Conservation (phyloP, 1,140 invertebrate species). For the Nephila pilipes region DNA sequence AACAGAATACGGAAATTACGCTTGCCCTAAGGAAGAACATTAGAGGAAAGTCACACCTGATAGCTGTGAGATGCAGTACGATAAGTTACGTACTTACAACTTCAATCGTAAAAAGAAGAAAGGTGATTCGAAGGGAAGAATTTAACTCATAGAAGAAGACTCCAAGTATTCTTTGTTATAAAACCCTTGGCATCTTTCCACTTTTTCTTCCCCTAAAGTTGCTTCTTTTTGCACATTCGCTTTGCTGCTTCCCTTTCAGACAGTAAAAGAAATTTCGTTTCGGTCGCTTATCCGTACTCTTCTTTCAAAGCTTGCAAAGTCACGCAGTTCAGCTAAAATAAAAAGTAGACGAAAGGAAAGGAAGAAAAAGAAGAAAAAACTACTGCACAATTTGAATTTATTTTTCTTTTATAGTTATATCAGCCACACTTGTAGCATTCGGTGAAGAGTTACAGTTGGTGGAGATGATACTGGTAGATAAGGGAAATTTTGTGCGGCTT, state of each 20-base stretch:
- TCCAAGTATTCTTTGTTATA: conserved; percentile 46
- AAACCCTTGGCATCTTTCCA: conserved; percentile 61
- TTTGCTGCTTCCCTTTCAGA: conserved; percentile 23
- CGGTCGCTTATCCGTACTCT: conserved; percentile 29
- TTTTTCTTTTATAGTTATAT: conserved; percentile 28
- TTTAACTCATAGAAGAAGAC: conserved; percentile 40
- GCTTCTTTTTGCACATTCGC: conserved; percentile 5
- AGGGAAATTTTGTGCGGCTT: not conserved
- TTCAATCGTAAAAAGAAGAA: conserved; percentile 53
- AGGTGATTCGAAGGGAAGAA: not conserved
- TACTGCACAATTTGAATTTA: conserved; percentile 35
- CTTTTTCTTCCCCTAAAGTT: conserved; percentile 27
- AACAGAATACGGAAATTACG: conserved; percentile 43
- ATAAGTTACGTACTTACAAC: conserved; percentile 43
- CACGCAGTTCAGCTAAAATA: conserved; percentile 28
- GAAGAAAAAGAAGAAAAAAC: not conserved
- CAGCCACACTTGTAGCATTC: conserved; percentile 42
- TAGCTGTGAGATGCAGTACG: conserved; percentile 52
- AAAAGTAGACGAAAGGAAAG: not conserved
- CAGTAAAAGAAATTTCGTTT: conserved; percentile 44
- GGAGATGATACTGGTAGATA: not conserved
- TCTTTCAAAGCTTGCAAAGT: conserved; percentile 52
- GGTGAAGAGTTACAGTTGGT: not conserved
- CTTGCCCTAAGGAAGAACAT: conserved; percentile 52
- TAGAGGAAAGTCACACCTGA: conserved; percentile 19